These are phyloP conservation scores for Squalus acanthias DNA, from an alignment of 2,797 vertebrate genomes.

Conservation along the genomic window DNA sequence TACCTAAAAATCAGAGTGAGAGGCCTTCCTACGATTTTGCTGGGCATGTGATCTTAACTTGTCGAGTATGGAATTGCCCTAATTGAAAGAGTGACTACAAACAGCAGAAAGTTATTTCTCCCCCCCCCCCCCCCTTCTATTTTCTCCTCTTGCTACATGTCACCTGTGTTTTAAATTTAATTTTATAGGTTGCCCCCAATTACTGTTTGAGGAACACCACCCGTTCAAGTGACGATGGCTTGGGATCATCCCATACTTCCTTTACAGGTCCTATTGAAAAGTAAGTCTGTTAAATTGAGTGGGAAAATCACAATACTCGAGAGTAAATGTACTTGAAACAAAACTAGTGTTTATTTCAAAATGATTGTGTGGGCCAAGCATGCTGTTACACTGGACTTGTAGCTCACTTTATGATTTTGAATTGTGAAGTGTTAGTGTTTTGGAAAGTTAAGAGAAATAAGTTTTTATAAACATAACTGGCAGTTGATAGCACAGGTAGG, in stretches of 20 bases:
- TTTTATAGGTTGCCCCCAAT: conserved; percentile 51
- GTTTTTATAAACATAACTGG: neutral
- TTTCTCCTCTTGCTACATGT: conserved; percentile 40
- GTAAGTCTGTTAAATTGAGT: conserved; percentile 54
- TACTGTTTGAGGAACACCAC: conserved; percentile 56
- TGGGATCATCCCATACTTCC: conserved; percentile 78
- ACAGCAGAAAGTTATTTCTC: neutral
- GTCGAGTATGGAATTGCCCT: neutral
- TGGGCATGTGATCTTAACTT: neutral
- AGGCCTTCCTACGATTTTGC: neutral
- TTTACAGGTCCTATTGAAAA: conserved; percentile 90
- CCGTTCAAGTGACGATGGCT: conserved; percentile 73
- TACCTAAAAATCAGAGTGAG: neutral
- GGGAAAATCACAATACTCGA: neutral
- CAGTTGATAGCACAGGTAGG: neutral
- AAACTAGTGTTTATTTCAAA: neutral
- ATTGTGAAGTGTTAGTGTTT: neutral
- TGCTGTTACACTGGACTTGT: neutral
- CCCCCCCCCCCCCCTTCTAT: conserved; percentile 36
- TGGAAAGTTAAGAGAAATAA: neutral
- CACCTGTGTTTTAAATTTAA: conserved; percentile 16
- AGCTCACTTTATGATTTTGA: neutral
- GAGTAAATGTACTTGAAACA: neutral
- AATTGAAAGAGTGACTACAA: neutral
- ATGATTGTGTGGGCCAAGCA: neutral